Conservation (phyloP, 2,113 vertebrate genomes). For the Phalacrocorax aristotelis region DNA sequence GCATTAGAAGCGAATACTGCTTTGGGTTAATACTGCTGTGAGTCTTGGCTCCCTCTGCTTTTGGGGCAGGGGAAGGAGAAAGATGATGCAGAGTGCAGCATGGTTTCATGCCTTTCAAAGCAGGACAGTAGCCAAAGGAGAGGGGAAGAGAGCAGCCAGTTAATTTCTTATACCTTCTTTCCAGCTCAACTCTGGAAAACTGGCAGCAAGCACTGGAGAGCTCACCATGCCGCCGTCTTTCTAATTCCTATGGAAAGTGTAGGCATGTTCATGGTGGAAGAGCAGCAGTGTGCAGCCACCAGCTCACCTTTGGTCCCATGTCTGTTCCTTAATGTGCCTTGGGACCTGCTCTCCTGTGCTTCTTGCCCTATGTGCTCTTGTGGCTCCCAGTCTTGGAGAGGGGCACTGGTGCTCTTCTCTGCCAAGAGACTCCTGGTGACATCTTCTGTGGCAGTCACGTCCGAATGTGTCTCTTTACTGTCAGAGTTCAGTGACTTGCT, state of each 20-base stretch:
- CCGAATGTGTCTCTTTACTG: not conserved
- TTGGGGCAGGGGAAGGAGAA: not conserved
- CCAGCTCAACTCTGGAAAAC: not conserved
- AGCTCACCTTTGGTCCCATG: conserved; percentile 56
- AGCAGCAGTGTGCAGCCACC: not conserved
- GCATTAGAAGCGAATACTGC: not conserved
- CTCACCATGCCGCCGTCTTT: not conserved
- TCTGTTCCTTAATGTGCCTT: not conserved
- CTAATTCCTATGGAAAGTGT: not conserved
- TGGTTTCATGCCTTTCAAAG: not conserved
- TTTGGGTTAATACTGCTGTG: not conserved
- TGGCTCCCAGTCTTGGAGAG: not conserved
- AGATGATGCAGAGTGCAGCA: not conserved
- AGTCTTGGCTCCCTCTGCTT: not conserved
- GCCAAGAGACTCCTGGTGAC: not conserved
- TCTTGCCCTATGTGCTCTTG: not conserved
- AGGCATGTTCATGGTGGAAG: not conserved
- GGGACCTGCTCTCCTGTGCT: not conserved
- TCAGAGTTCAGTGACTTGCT: not conserved
- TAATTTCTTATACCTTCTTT: not conserved
- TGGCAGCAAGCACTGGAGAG: not conserved
- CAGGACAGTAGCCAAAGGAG: not conserved
- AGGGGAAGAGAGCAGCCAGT: not conserved
- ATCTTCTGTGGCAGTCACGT: not conserved
- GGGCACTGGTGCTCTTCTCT: not conserved